These are phyloP conservation scores for Rhinella marina DNA, from an alignment of 2,797 vertebrate species.

Conservation along the genomic window DNA sequence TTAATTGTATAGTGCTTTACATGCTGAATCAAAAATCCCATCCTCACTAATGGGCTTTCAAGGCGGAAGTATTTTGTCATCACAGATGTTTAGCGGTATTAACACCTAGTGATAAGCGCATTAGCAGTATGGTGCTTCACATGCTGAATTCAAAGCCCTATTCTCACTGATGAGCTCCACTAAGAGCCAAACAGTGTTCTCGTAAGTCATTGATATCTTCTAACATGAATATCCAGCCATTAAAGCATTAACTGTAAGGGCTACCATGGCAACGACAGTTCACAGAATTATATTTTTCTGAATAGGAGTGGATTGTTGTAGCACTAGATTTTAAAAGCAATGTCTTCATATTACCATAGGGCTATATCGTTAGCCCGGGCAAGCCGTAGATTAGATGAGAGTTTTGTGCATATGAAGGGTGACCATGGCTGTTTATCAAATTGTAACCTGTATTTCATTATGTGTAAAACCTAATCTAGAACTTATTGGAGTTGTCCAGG, in stretches of 20 bases:
- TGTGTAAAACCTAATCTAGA: background rate
- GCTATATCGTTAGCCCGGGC: background rate
- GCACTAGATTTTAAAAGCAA: background rate
- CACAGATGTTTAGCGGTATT: background rate
- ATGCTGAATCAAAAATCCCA: background rate
- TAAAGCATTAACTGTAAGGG: slow-evolving; percentile 1
- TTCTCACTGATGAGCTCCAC: background rate
- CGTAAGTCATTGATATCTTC: background rate
- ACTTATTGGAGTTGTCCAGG: background rate
- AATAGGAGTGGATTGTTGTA: background rate
- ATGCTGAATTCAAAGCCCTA: background rate
- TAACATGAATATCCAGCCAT: background rate
- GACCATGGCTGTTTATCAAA: background rate
- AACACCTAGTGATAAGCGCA: background rate
- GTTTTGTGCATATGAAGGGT: background rate
- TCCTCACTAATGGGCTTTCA: background rate
- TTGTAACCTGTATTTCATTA: background rate
- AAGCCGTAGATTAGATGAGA: background rate
- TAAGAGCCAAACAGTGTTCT: background rate
- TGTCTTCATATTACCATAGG: background rate
- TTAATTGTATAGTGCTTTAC: background rate
- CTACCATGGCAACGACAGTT: slow-evolving; percentile 16
- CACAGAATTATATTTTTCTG: slow-evolving; percentile 18
- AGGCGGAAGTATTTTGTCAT: background rate
- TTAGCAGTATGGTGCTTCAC: background rate